Conservation (phyloP, 2,797 vertebrate species). For the Intellagama lesueurii region DNA sequence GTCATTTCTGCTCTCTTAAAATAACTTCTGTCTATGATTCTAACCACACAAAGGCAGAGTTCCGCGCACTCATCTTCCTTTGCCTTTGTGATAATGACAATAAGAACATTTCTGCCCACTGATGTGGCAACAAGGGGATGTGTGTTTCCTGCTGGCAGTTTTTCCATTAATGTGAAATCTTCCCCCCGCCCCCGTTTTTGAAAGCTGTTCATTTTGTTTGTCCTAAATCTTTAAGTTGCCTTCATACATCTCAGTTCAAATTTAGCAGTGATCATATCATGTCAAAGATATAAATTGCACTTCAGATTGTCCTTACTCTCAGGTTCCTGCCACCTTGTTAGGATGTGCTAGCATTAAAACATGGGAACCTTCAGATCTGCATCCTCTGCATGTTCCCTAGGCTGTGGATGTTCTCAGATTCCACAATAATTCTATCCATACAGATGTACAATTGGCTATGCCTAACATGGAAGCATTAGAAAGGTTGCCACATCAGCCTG, state of each 20-base stretch:
- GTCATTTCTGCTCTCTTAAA: conserved; percentile 26
- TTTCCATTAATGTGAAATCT: conserved; percentile 28
- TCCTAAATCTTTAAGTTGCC: conserved; percentile 6
- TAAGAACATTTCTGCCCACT: neutral
- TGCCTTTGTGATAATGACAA: neutral
- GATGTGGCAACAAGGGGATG: conserved; percentile 32
- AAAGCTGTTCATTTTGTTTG: neutral
- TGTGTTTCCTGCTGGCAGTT: conserved; percentile 43
- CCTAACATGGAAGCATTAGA: neutral
- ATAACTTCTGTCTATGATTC: conserved; percentile 14
- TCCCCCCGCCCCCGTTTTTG: neutral
- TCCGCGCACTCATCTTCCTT: conserved; percentile 9
- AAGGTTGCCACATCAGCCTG: neutral
- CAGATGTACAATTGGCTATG: neutral
- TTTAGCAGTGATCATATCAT: conserved; percentile 24
- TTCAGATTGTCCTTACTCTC: neutral
- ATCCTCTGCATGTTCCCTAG: neutral
- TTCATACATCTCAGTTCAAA: neutral
- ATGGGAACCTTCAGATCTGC: neutral
- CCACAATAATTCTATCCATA: neutral
- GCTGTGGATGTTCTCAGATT: neutral
- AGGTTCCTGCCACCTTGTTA: neutral
- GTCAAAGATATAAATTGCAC: neutral
- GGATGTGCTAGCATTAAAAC: neutral
- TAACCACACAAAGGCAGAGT: conserved; percentile 12